Conservation (phyloP, 2,113 vertebrate species). For the Mus pahari region DNA sequence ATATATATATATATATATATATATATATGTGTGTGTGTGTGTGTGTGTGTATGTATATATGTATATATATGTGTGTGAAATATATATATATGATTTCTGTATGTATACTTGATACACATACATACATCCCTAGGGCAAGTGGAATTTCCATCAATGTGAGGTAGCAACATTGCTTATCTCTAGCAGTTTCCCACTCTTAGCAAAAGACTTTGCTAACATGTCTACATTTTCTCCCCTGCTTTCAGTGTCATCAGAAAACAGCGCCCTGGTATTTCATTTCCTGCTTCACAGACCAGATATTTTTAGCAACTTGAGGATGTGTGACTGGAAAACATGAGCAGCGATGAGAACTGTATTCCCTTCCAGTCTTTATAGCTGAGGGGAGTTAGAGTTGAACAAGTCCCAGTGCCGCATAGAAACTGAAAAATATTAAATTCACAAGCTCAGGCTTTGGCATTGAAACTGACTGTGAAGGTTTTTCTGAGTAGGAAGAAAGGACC, state of each 20-base stretch:
- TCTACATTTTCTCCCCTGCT: constrained; percentile 56
- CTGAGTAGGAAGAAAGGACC: not conserved
- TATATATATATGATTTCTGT: too few relatives aligned
- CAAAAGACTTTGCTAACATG: constrained; percentile 46
- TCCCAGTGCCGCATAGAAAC: constrained; percentile 19
- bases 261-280: constrained; percentile 73
- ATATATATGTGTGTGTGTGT: too few relatives aligned
- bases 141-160: not conserved
- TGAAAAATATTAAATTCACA: constrained; percentile 41
- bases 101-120: too few relatives aligned
- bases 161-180: not conserved
- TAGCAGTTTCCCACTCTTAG: constrained; percentile 29
- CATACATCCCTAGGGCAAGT: not conserved
- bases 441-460: constrained; percentile 5
- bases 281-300: constrained; percentile 67
- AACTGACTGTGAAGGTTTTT: constrained; percentile 24
- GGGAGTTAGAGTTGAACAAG: constrained; percentile 51
- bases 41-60: too few relatives aligned
- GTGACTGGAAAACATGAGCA: constrained; percentile 71
- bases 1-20: not conserved
- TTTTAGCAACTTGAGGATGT: constrained; percentile 72
- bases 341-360: constrained; percentile 50
- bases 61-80: too few relatives aligned
- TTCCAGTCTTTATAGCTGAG: constrained; percentile 38
- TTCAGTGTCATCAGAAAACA: constrained; percentile 79